phyloP scores from a whole-genome alignment of 2,113 vertebrate genomes.

The Montifringilla adamsi region DNA sequence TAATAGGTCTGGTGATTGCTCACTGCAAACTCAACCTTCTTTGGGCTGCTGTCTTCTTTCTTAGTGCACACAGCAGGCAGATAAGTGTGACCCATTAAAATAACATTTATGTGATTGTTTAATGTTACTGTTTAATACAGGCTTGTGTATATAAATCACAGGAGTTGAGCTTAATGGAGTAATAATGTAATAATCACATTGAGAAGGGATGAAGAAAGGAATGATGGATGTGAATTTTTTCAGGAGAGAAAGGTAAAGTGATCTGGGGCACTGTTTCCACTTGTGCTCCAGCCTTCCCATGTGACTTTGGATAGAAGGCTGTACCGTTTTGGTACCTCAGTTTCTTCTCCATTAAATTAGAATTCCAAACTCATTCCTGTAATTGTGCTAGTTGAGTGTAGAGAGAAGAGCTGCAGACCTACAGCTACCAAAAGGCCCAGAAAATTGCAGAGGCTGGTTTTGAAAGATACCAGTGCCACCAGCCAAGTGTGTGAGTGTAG shows the following conservation, averaged over 20 bases:
- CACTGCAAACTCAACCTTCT: neutral
- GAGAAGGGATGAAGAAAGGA: constrained; percentile 9
- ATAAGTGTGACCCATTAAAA: neutral
- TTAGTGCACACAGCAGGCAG: neutral
- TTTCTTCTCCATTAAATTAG: neutral
- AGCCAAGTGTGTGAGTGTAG: neutral
- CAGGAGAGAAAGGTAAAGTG: neutral
- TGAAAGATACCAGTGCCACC: neutral
- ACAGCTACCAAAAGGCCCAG: neutral
- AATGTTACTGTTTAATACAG: constrained; percentile 23
- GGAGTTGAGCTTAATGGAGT: constrained; percentile 24
- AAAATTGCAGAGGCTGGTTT: neutral
- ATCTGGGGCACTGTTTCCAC: neutral
- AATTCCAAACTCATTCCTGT: neutral
- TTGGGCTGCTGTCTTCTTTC: neutral
- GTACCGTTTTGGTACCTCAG: neutral
- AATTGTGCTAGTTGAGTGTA: neutral
- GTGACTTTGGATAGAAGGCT: neutral
- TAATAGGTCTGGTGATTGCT: neutral
- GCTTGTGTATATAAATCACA: constrained; percentile 12
- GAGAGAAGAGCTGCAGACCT: neutral
- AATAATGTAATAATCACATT: neutral
- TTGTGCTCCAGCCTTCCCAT: neutral
- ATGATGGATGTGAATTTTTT: neutral
- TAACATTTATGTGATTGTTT: constrained; percentile 18